phyloP scores from a whole-genome alignment of 2,888 invertebrate genomes.

The Coelinius sp. region DNA sequence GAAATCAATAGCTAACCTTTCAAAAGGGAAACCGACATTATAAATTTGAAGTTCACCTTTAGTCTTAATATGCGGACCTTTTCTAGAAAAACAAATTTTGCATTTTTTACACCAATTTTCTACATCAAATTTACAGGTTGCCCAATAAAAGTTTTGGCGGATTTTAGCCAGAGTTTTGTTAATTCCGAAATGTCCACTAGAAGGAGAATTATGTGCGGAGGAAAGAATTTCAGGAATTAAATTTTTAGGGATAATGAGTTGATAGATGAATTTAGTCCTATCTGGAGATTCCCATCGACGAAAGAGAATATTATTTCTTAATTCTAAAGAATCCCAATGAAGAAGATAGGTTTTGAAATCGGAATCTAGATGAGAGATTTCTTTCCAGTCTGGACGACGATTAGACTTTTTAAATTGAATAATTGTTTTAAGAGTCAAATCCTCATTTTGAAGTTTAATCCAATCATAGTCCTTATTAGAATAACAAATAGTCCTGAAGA shows the following conservation, averaged over 20 bases:
- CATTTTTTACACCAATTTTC: background rate
- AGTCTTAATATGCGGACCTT: constrained; percentile 39
- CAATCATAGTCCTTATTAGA: background rate
- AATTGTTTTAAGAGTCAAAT: background rate
- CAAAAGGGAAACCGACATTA: constrained; percentile 46
- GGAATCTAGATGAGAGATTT: background rate
- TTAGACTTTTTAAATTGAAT: background rate
- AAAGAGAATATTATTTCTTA: background rate
- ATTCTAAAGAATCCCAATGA: constrained; percentile 7
- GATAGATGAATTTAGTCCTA: background rate
- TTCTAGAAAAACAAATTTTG: constrained; percentile 43
- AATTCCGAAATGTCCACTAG: constrained; percentile 54
- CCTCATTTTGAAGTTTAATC: background rate
- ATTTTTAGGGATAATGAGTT: background rate
- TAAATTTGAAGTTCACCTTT: constrained; percentile 45
- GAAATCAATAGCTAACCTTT: constrained; percentile 48
- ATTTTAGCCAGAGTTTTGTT: constrained; percentile 51
- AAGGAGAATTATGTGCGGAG: constrained; percentile 45
- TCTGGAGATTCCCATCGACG: background rate
- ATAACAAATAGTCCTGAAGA: background rate
- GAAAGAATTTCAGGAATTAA: background rate
- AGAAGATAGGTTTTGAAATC: background rate
- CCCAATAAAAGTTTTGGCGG: constrained; percentile 52
- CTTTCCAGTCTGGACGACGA: background rate
- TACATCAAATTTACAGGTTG: constrained; percentile 10